phyloP scores from a whole-genome alignment of 2,888 invertebrate genomes.

The Tineola bisselliella region DNA sequence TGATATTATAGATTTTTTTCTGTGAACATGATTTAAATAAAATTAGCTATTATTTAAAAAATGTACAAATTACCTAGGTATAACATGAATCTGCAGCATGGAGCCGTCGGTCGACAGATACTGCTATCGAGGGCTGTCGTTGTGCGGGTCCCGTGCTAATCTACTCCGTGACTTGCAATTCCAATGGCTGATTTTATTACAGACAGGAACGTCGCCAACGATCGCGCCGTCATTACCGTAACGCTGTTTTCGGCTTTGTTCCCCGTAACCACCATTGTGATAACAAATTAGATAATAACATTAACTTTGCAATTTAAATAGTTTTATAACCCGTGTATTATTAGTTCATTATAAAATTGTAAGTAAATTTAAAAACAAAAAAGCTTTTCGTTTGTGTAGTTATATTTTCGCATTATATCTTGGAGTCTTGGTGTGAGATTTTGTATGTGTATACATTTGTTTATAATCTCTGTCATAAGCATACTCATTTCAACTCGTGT shows the following conservation, averaged over 20 bases:
- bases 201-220: constrained; percentile 14
- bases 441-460: no score
- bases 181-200: constrained; percentile 58
- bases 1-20: no score
- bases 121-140: constrained; percentile 35
- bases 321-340: no score
- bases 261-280: background rate
- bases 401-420: no score
- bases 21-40: background rate
- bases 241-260: background rate
- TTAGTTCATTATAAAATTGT: no score
- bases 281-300: background rate
- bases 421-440: no score
- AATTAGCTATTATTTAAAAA: background rate
- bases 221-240: background rate
- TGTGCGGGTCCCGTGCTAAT: constrained; percentile 41
- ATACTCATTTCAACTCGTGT: no score
- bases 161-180: constrained; percentile 65
- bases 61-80: background rate
- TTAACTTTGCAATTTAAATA: no score
- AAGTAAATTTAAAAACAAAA: no score
- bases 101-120: background rate
- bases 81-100: background rate
- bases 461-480: no score
- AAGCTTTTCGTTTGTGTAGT: no score